A percentile compares a stretch with the other conserved stretches of the same genome.
Evolutionary conservation across 1,140 invertebrate genomes (phyloP).

Genomic region (Thaumetopoea pityocampa): DNA sequence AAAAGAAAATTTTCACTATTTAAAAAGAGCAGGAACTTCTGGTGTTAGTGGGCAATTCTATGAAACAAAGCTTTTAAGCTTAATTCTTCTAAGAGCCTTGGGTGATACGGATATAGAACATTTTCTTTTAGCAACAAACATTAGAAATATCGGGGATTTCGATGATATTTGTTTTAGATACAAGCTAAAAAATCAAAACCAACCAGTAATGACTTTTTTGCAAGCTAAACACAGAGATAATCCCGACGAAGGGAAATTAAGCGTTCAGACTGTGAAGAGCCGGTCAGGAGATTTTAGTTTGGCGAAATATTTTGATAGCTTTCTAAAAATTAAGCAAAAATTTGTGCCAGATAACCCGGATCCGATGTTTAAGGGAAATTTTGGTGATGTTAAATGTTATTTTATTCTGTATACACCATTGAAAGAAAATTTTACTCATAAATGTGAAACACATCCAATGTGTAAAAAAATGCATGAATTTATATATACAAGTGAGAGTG

Average conservation of each 20-base stretch:
- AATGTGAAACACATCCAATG: conserved; percentile 2
- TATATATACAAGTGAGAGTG: conserved; percentile 6
- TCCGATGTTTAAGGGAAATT: conserved; percentile 14
- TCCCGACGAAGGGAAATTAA: conserved; percentile 2
- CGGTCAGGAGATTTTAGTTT: conserved; percentile 4
- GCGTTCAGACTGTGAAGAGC: not conserved
- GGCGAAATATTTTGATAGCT: conserved; percentile 20
- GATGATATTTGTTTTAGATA: conserved; percentile 20
- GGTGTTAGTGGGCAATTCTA: conserved; percentile 21
- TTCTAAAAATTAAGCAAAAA: conserved; percentile 15
- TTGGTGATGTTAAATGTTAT: conserved; percentile 15
- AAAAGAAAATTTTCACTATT: not conserved
- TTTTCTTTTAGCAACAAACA: conserved; percentile 19
- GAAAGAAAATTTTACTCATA: conserved; percentile 10
- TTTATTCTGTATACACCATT: conserved; percentile 19
- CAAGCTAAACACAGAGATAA: conserved; percentile 17
- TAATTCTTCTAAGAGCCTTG: conserved; percentile 15
- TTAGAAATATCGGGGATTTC: conserved; percentile 15
- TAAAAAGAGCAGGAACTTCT: conserved; percentile 16
- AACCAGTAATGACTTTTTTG: conserved; percentile 3
- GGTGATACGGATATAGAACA: conserved; percentile 15
- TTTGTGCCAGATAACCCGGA: conserved; percentile 3
- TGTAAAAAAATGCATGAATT: conserved; percentile 12
- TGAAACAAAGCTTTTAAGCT: conserved; percentile 21
- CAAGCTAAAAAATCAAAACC: not conserved